Evolutionary conservation across 2,888 invertebrate species (phyloP), one percentile per base, ranked within the genome.

Genomic region (Leptinotarsa tumamoca): DNA sequence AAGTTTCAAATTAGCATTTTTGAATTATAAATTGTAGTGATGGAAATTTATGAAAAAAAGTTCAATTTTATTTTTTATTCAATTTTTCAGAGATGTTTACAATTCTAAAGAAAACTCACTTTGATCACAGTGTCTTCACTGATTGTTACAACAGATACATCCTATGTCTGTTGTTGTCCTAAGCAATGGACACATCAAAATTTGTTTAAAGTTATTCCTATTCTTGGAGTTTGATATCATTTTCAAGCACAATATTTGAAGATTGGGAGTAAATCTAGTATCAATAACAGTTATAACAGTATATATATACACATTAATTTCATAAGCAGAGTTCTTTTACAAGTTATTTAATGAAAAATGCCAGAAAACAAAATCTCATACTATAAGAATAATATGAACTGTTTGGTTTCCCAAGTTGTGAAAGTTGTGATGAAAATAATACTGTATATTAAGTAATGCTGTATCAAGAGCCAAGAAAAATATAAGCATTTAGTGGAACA

Each of bases 161-260:
- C 7, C 18, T 2, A 18, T 54, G 13, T 54, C 54, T 18, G 18
- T 54, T 18, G 54, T n/a, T 43, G 10, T 43, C 54, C 18, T 54
- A n/a, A 18, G n/a, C 54, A 54, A 18, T 54, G 54, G 54, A 54
- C 33, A 33, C 33, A 33, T 2, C 5, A 33, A 33, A 33, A 33
- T 5, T 33, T 33, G 33, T 33, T 33, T 33, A 1, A 33, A 5
- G 33, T 33, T 33, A 33, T 33, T 33, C 4, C 33, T 33, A 33
- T 33, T 33, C 33, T 33, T 33, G 33, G 33, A 33, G 13, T 52
- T 5, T 52, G 15, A 17, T 52, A 17, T 52, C 3, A 17, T n/a
- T 76, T 63, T 80, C 80, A 83, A 83, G 83, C 82, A 82, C 80
- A 80, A 82, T 83, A 82, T 82, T 79, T 79, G 73, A 81, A 75